Conservation (phyloP, 2,113 vertebrate genomes). For the Taurulus bubalis region DNA sequence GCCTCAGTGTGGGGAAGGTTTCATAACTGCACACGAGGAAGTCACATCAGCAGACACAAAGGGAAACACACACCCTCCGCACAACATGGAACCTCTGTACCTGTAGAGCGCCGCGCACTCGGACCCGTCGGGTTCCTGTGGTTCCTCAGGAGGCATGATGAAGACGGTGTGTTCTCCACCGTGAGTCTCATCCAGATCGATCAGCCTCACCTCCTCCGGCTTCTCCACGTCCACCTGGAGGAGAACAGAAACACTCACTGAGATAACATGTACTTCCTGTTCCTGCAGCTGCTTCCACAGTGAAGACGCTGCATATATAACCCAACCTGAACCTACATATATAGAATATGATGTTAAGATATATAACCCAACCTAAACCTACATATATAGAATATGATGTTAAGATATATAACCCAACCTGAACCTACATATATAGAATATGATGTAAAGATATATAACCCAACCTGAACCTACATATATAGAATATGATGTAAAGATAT, state of each 20-base stretch:
- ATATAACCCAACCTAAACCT: too few relatives aligned
- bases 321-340: too few relatives aligned
- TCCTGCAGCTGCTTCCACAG: too few relatives aligned
- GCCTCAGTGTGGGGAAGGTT: constrained; percentile 87
- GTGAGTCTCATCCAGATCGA: constrained; percentile 90
- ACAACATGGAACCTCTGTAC: neutral
- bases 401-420: too few relatives aligned
- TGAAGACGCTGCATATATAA: too few relatives aligned
- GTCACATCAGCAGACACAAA: neutral
- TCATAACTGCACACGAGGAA: constrained; percentile 85
- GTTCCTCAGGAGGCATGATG: constrained; percentile 93
- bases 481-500: too few relatives aligned
- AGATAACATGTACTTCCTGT: too few relatives aligned
- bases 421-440: neutral
- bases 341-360: too few relatives aligned
- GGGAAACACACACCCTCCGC: neutral
- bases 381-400: too few relatives aligned
- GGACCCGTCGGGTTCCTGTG: constrained; percentile 81
- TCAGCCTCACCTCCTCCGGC: constrained; percentile 85
- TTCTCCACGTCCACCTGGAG: constrained; percentile 91
- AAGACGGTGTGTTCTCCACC: constrained; percentile 94
- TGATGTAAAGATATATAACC: too few relatives aligned
- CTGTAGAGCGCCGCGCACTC: constrained; percentile 79
- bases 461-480: too few relatives aligned
- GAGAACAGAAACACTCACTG: too few relatives aligned